Evolutionary conservation across 2,888 invertebrate genomes (phyloP), one percentile per base, ranked within the genome.

Genomic region (Aphelenchoides bicaudatus): DNA sequence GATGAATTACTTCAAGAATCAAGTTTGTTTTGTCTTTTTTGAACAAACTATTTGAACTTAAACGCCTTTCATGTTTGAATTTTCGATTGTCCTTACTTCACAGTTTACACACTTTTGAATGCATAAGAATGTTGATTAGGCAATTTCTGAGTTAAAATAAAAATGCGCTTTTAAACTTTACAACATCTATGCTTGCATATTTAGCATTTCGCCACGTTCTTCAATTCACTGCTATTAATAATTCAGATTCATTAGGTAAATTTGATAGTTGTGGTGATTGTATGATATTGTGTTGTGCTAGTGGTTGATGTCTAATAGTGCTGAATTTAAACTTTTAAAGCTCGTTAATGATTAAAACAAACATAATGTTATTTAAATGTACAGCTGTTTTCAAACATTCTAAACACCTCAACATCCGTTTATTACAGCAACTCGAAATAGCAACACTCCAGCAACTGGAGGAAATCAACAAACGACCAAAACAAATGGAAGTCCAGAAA

Each of bases 1-100:
- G 78, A 78, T 47, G 75, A 79, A 46, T 61, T 78, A 19, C 58
- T 78, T 65, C 87, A 86, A 74, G 83, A 83, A 28, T 73, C 71
- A 13, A 70, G 66, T 28, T 76, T 76, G 58, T 85, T 39, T 28
- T 48, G 30, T 30, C 39, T 51, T 51, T 51, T 21, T 16, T 43
- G 27, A 43, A 34, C 16, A 16, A 34, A 13, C 10, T 34, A 34
- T 34, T 34, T 34, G 13, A 34, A 13, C 16, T 34, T 34, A 34
- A 16, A 16, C 34, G 13, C 10, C 10, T 13, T 34, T 34, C 16
- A 34, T 10, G 13, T 34, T 34, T 34, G 34, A 16, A 34, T 34
- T 34, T 13, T n/a, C 16, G 34, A 34, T 13, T 13, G 13, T 10
- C 10, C 34, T 34, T 34, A 13, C 16, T 34, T n/a, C 34, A 34